Evolutionary conservation across 2,797 vertebrate genomes (phyloP), one percentile per base, ranked within the genome.

Genomic region (Antennarius maculatus): DNA sequence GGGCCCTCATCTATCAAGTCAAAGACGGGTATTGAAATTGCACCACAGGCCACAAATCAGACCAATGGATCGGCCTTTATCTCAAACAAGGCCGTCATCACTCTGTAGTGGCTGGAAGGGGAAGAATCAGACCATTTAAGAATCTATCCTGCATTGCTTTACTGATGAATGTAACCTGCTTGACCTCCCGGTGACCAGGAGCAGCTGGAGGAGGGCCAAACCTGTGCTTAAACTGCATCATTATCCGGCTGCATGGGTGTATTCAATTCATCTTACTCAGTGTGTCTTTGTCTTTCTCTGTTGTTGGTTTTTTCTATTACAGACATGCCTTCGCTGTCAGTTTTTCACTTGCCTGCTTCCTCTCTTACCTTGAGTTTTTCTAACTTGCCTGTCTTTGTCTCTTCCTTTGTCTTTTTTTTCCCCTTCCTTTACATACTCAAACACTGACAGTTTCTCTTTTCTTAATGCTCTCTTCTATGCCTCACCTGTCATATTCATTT

Each of bases 21-120:
- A 80, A 80, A 85, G 92, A 91, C 89, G 79, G 87, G 90, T 92
- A 94, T 94, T 93, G 92, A 93, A 94, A 93, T 93, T 91, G 90
- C 89, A 81, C 88, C 74, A 83, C 78, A 58, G 55, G 86, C 91
- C 91, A 93, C 92, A 93, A 93, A 94, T 93, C 92, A 93, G 89
- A 75, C 83, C 89, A 85, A 92, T 90, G 87, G 91, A 92, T 93
- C 85, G 77, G 82, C 75, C 88, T 90, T 91, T 92, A 91, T 93
- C 89, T 89, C 85, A 83, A 87, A 91, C 92, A 92, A 94, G 93
- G 92, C 91, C 88, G 83, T 89, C 89, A 91, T 93, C 89, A 85
- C 85, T 93, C 91, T 90, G 84, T 66, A 69, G 86, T 84, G 80
- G 81, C 86, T 77, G 82, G 76, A 84, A 89, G 88, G 82, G 85